phyloP scores from a whole-genome alignment of 2,797 vertebrate genomes.

The Ataeniobius toweri region DNA sequence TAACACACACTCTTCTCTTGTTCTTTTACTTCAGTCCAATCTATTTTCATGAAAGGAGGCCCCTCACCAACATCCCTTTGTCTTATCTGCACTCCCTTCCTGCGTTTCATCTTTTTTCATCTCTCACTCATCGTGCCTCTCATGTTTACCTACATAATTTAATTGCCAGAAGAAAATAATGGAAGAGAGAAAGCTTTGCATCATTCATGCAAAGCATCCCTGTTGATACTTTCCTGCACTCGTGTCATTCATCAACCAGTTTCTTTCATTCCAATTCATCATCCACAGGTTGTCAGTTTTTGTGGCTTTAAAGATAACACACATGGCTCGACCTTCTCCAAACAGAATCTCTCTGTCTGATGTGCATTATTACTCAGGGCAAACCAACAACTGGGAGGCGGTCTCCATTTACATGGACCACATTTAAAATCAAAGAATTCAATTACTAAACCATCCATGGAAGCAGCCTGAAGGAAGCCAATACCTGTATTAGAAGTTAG shows the following conservation, averaged over 20 bases:
- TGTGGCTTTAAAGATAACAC: slow-evolving; percentile 11
- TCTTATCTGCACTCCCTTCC: not conserved
- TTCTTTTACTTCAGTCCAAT: slow-evolving; percentile 25
- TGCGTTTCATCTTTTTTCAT: slow-evolving; percentile 21
- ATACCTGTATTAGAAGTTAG: slow-evolving; percentile 17
- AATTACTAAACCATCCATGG: slow-evolving; percentile 44
- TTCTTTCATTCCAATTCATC: slow-evolving; percentile 9
- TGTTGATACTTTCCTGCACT: slow-evolving; percentile 34
- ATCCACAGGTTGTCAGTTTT: not conserved
- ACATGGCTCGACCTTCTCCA: slow-evolving; percentile 37
- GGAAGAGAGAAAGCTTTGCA: slow-evolving; percentile 31
- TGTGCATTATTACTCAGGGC: not conserved
- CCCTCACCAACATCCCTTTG: slow-evolving; percentile 8
- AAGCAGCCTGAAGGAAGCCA: slow-evolving; percentile 16
- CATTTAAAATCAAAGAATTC: slow-evolving; percentile 52
- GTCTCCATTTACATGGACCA: slow-evolving; percentile 47
- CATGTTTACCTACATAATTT: slow-evolving; percentile 60
- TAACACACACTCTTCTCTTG: slow-evolving; percentile 13
- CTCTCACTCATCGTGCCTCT: slow-evolving; percentile 24
- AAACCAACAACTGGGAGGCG: slow-evolving; percentile 8
- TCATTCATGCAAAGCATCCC: slow-evolving; percentile 53
- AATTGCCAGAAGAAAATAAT: slow-evolving; percentile 39
- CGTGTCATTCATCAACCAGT: slow-evolving; percentile 15
- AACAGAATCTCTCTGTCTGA: slow-evolving; percentile 35
- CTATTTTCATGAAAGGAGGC: slow-evolving; percentile 33